A percentile compares a stretch with the other conserved stretches of the same genome.
Conservation (phyloP, 2,113 vertebrate species). For the human (Homo sapiens) region DNA sequence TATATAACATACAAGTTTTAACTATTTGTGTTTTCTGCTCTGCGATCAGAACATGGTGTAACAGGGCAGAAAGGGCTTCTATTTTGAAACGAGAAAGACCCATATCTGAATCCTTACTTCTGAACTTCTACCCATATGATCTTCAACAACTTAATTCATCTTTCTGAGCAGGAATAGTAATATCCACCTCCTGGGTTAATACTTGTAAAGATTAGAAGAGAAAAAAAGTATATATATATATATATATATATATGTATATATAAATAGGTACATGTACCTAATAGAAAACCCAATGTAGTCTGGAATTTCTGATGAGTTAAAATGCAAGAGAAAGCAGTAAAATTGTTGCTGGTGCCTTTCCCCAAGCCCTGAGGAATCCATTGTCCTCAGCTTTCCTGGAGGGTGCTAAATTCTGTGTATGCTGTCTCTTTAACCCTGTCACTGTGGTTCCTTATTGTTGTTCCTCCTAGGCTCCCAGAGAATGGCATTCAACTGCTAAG, state of each 20-base stretch:
- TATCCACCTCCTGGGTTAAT: not conserved
- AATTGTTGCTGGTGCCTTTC: not conserved
- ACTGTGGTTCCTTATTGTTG: not conserved
- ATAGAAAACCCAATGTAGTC: not conserved
- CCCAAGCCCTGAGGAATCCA: not conserved
- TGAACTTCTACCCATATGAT: not conserved
- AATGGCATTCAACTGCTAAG: not conserved
- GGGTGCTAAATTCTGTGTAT: not conserved
- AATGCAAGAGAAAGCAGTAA: not conserved
- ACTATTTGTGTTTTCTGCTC: not conserved
- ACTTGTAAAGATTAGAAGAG: not conserved
- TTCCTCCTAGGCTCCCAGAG: not conserved
- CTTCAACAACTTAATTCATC: not conserved
- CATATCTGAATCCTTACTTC: not conserved
- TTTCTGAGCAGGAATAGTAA: not conserved
- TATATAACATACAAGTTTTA: not conserved
- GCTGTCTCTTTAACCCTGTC: not conserved
- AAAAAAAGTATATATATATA: not conserved
- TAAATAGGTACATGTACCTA: not conserved
- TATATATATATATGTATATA: not conserved
- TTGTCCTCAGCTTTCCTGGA: not conserved
- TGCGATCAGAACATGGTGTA: not conserved
- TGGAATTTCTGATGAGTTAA: not conserved
- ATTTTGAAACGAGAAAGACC: not conserved
- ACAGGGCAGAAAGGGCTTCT: not conserved